These are phyloP conservation scores for Pangasius mekongensis DNA, from an alignment of 2,797 vertebrate species.

Conservation along the genomic window DNA sequence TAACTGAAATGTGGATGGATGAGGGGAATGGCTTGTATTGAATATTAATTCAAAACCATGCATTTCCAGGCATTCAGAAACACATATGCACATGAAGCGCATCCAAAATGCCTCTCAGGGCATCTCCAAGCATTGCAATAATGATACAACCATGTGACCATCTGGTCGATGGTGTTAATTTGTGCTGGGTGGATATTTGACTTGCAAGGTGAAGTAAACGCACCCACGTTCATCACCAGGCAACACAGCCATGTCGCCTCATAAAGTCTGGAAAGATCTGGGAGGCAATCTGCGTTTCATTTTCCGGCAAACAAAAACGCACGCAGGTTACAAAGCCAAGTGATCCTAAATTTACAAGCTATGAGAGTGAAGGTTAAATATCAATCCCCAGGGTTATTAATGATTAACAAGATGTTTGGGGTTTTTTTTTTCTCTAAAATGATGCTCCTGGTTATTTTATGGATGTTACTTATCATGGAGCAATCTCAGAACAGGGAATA, in stretches of 20 bases:
- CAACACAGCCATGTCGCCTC: constrained; percentile 42
- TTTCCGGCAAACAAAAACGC: not conserved
- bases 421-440: not conserved
- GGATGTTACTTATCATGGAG: not conserved
- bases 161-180: constrained; percentile 25
- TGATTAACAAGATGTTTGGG: constrained; percentile 2
- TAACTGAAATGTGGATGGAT: not conserved
- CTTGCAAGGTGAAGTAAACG: constrained; percentile 35
- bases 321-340: not conserved
- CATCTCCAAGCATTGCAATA: not conserved
- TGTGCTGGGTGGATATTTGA: constrained; percentile 36
- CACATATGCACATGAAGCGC: too few species aligned
- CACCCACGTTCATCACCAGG: constrained; percentile 53
- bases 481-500: not conserved
- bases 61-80: not conserved
- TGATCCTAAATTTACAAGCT: not conserved
- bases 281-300: not conserved
- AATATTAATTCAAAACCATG: not conserved
- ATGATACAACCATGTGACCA: not conserved
- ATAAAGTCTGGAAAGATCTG: constrained; percentile 44
- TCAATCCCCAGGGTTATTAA: not conserved
- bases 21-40: not conserved
- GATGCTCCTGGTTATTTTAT: not conserved
- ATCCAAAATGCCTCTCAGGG: not conserved
- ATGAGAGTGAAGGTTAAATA: constrained; percentile 2